Evolutionary conservation across 64 coral and sea anemone species (phyloP), one percentile per base, ranked within the genome.

Genomic region (Catalaphyllia jardinei): DNA sequence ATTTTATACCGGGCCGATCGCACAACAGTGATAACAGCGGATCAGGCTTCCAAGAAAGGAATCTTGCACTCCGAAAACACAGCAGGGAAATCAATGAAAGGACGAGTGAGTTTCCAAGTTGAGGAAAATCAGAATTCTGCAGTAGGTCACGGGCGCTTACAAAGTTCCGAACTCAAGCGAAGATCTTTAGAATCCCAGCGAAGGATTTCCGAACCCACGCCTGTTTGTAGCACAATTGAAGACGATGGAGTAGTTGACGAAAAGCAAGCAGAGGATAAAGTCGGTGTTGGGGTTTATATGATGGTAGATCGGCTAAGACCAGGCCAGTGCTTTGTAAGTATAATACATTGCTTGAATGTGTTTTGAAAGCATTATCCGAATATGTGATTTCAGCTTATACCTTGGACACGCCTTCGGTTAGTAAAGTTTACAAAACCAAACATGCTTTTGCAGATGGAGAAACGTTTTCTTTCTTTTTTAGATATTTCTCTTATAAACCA

Each of bases 271-370:
- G 62, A 50, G 9, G 81, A 24, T 22, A 79, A 86, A 60, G 62
- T 87, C 50, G 95, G 95, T 49, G 95, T 96, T 28, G 95, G 95
- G 35, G 95, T 96, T 18, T 96, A 88, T 29, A 96, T 96, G 95
- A 87, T 79, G 60, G 57, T 96, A 10, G 95, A 96, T 29, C 90
- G 90, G 55, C 76, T 96, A 7, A 89, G 49, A 27, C 69, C 88
- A 24, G 95, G 95, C n/a, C 69, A 90, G 24, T 87, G 87, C 31
- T 96, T 96, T 88, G 95, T 96, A 84, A 96, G 95, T 96, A 67
- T 25, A 69, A 69, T 24, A 9, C 24, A 24, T 7, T 29, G n/a
- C 24, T 24, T n/a, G 4, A 10, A 16, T 16, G 15, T 13, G 15
- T 15, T 7, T 57, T 57, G 11, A 57, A 57, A 10, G 54, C 0